Conservation (phyloP, 2,888 invertebrate species). For the Geotrupes spiniger region DNA sequence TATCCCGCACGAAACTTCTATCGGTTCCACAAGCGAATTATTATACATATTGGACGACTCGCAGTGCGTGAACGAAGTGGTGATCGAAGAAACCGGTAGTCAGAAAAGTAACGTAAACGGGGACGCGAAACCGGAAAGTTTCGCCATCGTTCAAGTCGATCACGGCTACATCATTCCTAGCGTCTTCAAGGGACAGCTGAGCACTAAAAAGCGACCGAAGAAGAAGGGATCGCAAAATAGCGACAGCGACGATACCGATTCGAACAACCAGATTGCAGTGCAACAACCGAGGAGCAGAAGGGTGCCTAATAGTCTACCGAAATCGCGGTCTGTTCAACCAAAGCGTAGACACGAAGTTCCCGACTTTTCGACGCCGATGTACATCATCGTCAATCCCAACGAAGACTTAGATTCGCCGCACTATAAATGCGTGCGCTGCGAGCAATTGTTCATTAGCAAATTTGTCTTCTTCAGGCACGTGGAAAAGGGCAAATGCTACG, state of each 20-base stretch:
- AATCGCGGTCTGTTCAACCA: slow-evolving; percentile 34
- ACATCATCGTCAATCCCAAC: slow-evolving; percentile 40
- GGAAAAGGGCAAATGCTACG: slow-evolving; percentile 49
- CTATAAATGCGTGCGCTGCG: slow-evolving; percentile 47
- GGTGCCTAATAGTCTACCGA: slow-evolving; percentile 27
- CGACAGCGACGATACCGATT: slow-evolving; percentile 12
- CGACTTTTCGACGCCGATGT: slow-evolving; percentile 46
- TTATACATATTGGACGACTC: slow-evolving; percentile 44
- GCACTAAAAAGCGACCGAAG: slow-evolving; percentile 24
- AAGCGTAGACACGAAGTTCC: slow-evolving; percentile 43
- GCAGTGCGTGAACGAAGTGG: slow-evolving; percentile 44
- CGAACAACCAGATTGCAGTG: slow-evolving; percentile 7
- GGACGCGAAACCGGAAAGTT: slow-evolving; percentile 26
- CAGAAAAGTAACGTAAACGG: slow-evolving; percentile 8
- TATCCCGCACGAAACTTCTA: slow-evolving; percentile 19
- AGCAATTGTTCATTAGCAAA: slow-evolving; percentile 48
- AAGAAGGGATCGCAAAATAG: slow-evolving; percentile 5
- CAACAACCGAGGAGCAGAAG: slow-evolving; percentile 11
- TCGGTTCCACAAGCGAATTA: slow-evolving; percentile 36
- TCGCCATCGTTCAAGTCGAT: slow-evolving; percentile 43
- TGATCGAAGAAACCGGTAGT: slow-evolving; percentile 38
- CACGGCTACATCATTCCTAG: slow-evolving; percentile 47
- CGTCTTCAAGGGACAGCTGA: slow-evolving; percentile 32
- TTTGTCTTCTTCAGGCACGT: slow-evolving; percentile 47
- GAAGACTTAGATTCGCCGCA: slow-evolving; percentile 43